A percentile compares a stretch with the other conserved stretches of the same genome.
These are phyloP conservation scores for Scaptomyza caliginosa DNA, from an alignment of 2,888 invertebrate genomes.

Conservation along the genomic window DNA sequence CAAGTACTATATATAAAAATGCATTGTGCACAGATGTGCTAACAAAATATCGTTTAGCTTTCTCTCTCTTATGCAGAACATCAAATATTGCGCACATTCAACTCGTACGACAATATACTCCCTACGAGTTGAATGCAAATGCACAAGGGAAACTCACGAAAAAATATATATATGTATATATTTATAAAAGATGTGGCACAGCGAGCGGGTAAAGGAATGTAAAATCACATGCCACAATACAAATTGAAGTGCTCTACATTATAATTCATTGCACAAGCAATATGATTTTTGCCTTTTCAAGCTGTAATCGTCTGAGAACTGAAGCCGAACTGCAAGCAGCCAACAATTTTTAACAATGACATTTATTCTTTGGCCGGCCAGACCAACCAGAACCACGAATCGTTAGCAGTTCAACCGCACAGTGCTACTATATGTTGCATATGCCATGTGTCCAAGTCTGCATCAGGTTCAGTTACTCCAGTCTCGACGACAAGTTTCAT, in stretches of 20 bases:
- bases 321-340: conserved; percentile 19
- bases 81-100: conserved; percentile 4
- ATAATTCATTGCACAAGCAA: conserved; percentile 69
- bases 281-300: conserved; percentile 51
- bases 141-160: conserved; percentile 12
- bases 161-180: neutral
- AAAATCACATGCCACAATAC: conserved; percentile 46
- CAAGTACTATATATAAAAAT: neutral
- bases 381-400: conserved; percentile 13
- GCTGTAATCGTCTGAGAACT: conserved; percentile 15
- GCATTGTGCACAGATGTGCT: conserved; percentile 7
- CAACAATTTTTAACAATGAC: conserved; percentile 59
- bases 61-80: neutral
- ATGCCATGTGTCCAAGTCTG: conserved; percentile 49
- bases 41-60: conserved; percentile 28
- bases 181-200: neutral
- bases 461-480: conserved; percentile 20
- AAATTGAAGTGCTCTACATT: conserved; percentile 63
- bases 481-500: conserved; percentile 5
- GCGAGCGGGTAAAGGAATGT: conserved; percentile 16
- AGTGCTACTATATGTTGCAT: conserved; percentile 45
- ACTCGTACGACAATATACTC: neutral
- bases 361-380: conserved; percentile 49
- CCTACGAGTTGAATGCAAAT: conserved; percentile 46
- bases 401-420: neutral